Evolutionary conservation across 53 echinoderm and acorn worm species (phyloP).

Genomic region (Arbacia lixula): DNA sequence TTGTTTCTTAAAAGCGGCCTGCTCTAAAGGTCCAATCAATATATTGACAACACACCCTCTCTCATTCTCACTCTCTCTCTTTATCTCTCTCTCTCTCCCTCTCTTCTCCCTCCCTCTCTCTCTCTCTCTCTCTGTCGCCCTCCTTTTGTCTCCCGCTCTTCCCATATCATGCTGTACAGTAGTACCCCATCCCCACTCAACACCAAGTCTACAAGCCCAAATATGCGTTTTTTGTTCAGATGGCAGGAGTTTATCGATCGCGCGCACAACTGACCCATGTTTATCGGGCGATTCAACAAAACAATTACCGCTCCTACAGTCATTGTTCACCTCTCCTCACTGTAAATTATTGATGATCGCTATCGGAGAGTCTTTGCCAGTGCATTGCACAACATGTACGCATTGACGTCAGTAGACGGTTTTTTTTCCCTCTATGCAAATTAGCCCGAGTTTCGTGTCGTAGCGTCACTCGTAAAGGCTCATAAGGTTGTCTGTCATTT

Average conservation of each 20-base stretch:
- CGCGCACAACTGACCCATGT: not conserved
- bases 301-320: not conserved
- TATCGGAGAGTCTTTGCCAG: not conserved
- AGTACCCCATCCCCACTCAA: too few species aligned
- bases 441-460: not conserved
- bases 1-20: too few species aligned
- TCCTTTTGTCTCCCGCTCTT: too few species aligned
- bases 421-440: constrained; percentile 33
- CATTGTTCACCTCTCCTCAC: constrained; percentile 17
- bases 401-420: constrained; percentile 14
- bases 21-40: too few species aligned
- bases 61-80: too few species aligned
- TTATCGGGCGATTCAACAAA: constrained; percentile 16
- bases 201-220: too few species aligned
- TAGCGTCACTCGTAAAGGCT: not conserved
- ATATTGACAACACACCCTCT: too few species aligned
- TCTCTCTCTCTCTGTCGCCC: too few species aligned
- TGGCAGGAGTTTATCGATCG: constrained; percentile 22
- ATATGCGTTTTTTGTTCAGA: constrained; percentile 25
- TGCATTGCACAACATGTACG: not conserved
- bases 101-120: too few species aligned
- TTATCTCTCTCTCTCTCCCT: too few species aligned
- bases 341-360: constrained; percentile 23
- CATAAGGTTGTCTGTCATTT: not conserved
- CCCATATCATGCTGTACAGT: too few species aligned